phyloP scores from a whole-genome alignment of 2,113 vertebrate genomes.

The Eulacestoma nigropectus region DNA sequence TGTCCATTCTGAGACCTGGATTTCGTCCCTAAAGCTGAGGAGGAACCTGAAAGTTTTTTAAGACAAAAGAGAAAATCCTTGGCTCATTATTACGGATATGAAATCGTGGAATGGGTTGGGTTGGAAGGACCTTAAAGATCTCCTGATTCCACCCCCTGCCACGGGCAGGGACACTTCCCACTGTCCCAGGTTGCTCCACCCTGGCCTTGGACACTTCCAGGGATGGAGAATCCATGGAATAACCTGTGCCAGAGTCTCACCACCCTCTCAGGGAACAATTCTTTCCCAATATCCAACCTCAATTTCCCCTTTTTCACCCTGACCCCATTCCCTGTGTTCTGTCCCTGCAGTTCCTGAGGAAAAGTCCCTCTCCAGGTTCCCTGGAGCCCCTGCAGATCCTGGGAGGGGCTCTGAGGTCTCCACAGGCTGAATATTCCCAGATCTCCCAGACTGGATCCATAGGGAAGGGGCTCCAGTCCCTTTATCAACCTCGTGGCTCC shows the following conservation, averaged over 20 bases:
- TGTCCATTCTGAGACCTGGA: background rate
- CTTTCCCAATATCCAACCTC: background rate
- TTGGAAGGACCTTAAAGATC: background rate
- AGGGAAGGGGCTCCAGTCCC: background rate
- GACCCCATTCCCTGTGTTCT: background rate
- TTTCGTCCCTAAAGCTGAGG: background rate
- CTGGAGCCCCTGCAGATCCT: background rate
- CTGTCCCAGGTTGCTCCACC: background rate
- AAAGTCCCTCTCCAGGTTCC: background rate
- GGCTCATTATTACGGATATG: fast-evolving
- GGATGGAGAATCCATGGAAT: background rate
- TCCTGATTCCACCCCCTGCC: background rate
- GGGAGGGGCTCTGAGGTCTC: background rate
- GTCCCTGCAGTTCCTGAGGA: background rate
- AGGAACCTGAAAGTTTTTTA: background rate
- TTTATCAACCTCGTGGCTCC: background rate
- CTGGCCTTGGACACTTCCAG: background rate
- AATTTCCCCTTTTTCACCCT: background rate
- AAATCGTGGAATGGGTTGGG: background rate
- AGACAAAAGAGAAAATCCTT: background rate
- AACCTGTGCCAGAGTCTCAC: background rate
- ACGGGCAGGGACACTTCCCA: background rate
- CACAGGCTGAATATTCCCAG: background rate
- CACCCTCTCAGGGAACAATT: background rate
- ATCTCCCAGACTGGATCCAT: background rate